These are phyloP conservation scores for Naja naja DNA, from an alignment of 2,113 vertebrate genomes.

Conservation along the genomic window DNA sequence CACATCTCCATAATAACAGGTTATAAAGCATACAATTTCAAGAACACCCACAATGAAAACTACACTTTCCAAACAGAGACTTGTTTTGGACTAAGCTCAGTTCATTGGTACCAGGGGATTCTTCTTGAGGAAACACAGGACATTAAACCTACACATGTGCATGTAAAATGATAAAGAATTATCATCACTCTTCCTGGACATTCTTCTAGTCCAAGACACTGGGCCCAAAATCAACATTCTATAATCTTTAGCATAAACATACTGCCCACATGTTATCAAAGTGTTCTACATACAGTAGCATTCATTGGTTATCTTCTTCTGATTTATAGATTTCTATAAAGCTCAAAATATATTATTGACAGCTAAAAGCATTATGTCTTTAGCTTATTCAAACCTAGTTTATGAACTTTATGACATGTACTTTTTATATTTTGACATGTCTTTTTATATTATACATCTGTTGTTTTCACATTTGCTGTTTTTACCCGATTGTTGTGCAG, in stretches of 20 bases:
- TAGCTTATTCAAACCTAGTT: constrained; percentile 51
- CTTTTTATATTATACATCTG: background rate
- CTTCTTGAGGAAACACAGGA: constrained; percentile 87
- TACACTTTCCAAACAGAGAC: constrained; percentile 84
- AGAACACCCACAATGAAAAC: constrained; percentile 96
- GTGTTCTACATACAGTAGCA: constrained; percentile 50
- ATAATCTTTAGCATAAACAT: constrained; percentile 74
- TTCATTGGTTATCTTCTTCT: constrained; percentile 53
- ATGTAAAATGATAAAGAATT: constrained; percentile 81
- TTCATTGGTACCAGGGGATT: constrained; percentile 92
- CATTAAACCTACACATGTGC: constrained; percentile 86
- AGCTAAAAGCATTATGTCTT: constrained; percentile 71
- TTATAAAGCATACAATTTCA: constrained; percentile 80
- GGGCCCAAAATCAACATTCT: constrained; percentile 76
- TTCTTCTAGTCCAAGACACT: constrained; percentile 70
- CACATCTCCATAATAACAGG: constrained; percentile 80
- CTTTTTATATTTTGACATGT: background rate
- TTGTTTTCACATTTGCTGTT: background rate
- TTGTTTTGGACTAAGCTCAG: constrained; percentile 91
- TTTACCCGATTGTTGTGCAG: background rate
- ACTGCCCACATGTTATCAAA: constrained; percentile 48
- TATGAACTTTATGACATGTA: background rate
- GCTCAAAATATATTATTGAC: constrained; percentile 68
- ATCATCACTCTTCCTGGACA: constrained; percentile 68
- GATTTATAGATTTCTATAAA: constrained; percentile 72